Evolutionary conservation across 2,888 invertebrate genomes (phyloP), one percentile per base, ranked within the genome.

Genomic region (Isoperla grammatica): DNA sequence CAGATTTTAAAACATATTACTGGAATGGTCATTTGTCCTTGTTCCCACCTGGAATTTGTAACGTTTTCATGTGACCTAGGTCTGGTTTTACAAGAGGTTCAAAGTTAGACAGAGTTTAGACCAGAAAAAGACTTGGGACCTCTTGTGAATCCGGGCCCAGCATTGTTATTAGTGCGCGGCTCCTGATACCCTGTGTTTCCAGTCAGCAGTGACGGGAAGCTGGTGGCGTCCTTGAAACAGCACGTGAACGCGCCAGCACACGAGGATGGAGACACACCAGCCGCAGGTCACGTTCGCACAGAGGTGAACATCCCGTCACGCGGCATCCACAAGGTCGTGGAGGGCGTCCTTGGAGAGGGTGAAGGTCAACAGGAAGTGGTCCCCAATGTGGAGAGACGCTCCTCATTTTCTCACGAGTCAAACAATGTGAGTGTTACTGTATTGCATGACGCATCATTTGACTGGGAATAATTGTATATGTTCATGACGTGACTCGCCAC

Each of bases 301-400:
- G 78, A 81, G 62, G 71, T 83, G 11, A 82, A 83, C 60, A 76
- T 83, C 43, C 83, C 83, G 0, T 71, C 77, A 0, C 76, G 79
- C 64, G 81, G 79, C 5, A 76, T 83, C 12, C 84, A 83, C 67
- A 75, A 76, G 45, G 77, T 78, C 42, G 65, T 80, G 6, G 73
- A 49, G 13, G 49, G 15, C 3, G 29, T 29, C 3, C 15, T 35
- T 5, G n/a, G 23, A n/a, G n/a, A 6, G 8, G 46, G 46, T 8
- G 17, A 20, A 12, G 49, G 49, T n/a, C 49, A 49, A 29, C 22
- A 29, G 17, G 49, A 49, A 11, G 29, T 49, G 1, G 29, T 15
- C 3, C 12, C 15, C 35, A 49, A 49, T 13, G 12, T 49, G 9
- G 49, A 49, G 49, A 12, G 49, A 8, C 49, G 49, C 8, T 23